Evolutionary conservation across 1,140 invertebrate species (phyloP).

Genomic region (Drosophila varians): DNA sequence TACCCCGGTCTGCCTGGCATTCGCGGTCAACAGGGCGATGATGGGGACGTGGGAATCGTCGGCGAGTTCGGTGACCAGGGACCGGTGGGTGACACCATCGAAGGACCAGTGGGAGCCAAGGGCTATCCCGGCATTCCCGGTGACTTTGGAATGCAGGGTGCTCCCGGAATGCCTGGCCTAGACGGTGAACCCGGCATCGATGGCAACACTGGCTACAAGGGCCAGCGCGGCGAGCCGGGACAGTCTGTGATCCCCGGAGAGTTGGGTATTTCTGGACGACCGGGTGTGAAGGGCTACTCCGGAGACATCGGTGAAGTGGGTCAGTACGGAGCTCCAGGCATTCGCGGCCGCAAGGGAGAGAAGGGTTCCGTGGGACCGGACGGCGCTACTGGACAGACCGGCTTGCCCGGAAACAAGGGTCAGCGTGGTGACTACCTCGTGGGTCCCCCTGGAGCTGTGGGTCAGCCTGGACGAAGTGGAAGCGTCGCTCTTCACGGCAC

Average conservation of each 20-base stretch:
- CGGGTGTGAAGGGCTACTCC: conserved; percentile 84
- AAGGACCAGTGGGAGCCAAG: conserved; percentile 84
- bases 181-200: conserved; percentile 83
- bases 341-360: conserved; percentile 53
- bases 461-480: conserved; percentile 85
- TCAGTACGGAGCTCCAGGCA: conserved; percentile 48
- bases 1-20: conserved; percentile 59
- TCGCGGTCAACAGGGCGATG: conserved; percentile 71
- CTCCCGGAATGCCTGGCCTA: conserved; percentile 83
- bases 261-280: conserved; percentile 75
- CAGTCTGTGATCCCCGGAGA: conserved; percentile 79
- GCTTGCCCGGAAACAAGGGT: conserved; percentile 84
- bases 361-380: conserved; percentile 78
- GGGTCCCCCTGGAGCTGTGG: conserved; percentile 85
- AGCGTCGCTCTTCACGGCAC: conserved; percentile 85
- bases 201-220: conserved; percentile 84
- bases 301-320: conserved; percentile 83
- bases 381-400: conserved; percentile 78
- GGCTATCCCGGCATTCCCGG: conserved; percentile 84
- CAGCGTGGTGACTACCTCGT: conserved; percentile 85
- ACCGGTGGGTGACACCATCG: conserved; percentile 53
- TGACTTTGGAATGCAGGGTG: conserved; percentile 79
- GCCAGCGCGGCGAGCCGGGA: conserved; percentile 84
- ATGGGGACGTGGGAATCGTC: conserved; percentile 44
- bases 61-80: conserved; percentile 58